Conservation (phyloP, 2,888 invertebrate genomes). For the Hirtodrosophila cameraria region DNA sequence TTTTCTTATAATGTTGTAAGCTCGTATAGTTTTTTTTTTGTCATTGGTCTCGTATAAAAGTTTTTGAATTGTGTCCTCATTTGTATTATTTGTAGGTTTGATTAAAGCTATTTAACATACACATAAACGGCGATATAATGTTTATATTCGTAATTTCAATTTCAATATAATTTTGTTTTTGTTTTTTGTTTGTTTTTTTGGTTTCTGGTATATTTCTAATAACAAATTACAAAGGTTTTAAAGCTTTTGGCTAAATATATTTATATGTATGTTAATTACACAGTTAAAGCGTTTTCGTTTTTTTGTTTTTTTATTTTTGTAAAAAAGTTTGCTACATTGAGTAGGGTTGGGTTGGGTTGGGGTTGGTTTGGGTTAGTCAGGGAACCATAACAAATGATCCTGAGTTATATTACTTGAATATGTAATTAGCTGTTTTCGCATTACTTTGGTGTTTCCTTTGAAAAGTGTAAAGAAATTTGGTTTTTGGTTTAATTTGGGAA, state of each 20-base stretch:
- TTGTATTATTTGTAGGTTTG: conserved; percentile 13
- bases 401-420: conserved; percentile 38
- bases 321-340: conserved; percentile 20
- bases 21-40: conserved; percentile 70
- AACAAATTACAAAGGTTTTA: conserved; percentile 39
- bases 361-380: conserved; percentile 22
- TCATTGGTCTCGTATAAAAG: conserved; percentile 63
- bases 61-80: conserved; percentile 36
- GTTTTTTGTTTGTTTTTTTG: too few relatives aligned
- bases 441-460: conserved; percentile 62
- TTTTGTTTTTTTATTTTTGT: too few relatives aligned
- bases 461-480: conserved; percentile 56
- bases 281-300: conserved; percentile 61
- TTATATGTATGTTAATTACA: too few relatives aligned
- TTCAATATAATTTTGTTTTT: neutral
- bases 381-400: conserved; percentile 55
- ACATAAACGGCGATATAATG: conserved; percentile 14
- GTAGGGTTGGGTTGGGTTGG: conserved; percentile 30
- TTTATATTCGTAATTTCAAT: neutral
- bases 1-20: conserved; percentile 54
- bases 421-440: conserved; percentile 31
- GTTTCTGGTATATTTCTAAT: conserved; percentile 3
- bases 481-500: conserved; percentile 61
- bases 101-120: conserved; percentile 46
- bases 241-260: conserved; percentile 30